phyloP scores from a whole-genome alignment of 2,113 vertebrate genomes.

The Odocoileus hemionus region DNA sequence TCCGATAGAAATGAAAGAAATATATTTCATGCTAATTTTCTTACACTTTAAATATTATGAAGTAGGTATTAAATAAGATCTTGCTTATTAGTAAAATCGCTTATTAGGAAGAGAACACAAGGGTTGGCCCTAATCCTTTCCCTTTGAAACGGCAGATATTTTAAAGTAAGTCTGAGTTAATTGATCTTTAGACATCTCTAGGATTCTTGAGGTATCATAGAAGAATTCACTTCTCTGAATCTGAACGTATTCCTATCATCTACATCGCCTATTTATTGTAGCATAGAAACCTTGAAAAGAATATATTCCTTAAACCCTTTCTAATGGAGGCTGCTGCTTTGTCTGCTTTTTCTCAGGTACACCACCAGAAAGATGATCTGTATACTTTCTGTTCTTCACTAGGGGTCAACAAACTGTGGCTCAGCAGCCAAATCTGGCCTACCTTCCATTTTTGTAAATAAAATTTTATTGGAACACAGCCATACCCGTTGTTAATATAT shows the following conservation, averaged over 20 bases:
- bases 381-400: background rate
- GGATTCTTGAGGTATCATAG: background rate
- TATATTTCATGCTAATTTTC: background rate
- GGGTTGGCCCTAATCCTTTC: conserved; percentile 42
- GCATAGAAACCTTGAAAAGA: background rate
- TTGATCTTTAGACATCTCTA: conserved; percentile 36
- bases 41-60: conserved; percentile 21
- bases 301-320: background rate
- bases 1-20: background rate
- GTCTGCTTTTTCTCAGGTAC: background rate
- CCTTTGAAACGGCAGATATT: conserved; percentile 49
- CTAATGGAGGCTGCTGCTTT: background rate
- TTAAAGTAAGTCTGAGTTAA: conserved; percentile 44
- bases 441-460: background rate
- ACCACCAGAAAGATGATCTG: background rate
- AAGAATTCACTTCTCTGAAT: conserved; percentile 19
- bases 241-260: background rate
- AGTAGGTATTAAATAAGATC: background rate
- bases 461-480: background rate
- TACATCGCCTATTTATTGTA: conserved; percentile 20
- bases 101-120: background rate
- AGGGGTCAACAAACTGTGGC: background rate
- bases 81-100: background rate
- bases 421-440: background rate
- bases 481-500: background rate